phyloP scores from a whole-genome alignment of 2,797 vertebrate genomes.

The Apogon hyalosoma region DNA sequence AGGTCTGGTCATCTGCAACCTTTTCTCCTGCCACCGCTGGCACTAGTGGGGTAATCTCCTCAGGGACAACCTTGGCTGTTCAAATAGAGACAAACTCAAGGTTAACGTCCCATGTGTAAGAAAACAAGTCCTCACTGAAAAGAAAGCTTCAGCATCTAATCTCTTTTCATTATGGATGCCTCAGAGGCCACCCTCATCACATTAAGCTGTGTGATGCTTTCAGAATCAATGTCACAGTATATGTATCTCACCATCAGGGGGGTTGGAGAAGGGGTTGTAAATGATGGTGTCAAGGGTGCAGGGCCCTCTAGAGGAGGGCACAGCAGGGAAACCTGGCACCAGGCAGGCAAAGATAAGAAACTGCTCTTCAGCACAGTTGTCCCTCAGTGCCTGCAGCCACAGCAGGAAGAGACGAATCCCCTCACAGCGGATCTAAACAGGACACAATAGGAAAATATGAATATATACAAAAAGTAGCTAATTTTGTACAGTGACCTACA shows the following conservation, averaged over 20 bases:
- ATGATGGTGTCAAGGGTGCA: conserved; percentile 96
- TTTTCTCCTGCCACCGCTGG: conserved; percentile 93
- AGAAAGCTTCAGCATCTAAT: neutral
- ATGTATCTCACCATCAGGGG: conserved; percentile 87
- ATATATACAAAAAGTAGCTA: neutral
- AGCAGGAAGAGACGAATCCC: conserved; percentile 97
- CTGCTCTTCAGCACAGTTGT: conserved; percentile 95
- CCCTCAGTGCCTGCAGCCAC: conserved; percentile 97
- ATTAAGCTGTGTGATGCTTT: neutral
- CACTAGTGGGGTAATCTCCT: conserved; percentile 94
- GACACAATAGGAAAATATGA: conserved; percentile 10
- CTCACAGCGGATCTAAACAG: conserved; percentile 93
- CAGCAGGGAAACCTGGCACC: conserved; percentile 95
- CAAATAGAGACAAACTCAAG: conserved; percentile 25
- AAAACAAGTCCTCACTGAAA: neutral
- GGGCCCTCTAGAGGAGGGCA: conserved; percentile 90
- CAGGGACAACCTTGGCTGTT: conserved; percentile 94
- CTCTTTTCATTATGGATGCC: neutral
- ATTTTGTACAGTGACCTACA: neutral
- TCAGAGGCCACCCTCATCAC: neutral
- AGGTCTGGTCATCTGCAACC: conserved; percentile 93
- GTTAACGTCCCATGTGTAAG: neutral
- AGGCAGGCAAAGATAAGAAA: conserved; percentile 96
- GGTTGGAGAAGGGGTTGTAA: conserved; percentile 85
- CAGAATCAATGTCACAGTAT: neutral